A percentile compares a stretch with the other conserved stretches of the same genome.
Conservation (phyloP, 2,113 vertebrate species). For the Formicarius rufipectus region DNA sequence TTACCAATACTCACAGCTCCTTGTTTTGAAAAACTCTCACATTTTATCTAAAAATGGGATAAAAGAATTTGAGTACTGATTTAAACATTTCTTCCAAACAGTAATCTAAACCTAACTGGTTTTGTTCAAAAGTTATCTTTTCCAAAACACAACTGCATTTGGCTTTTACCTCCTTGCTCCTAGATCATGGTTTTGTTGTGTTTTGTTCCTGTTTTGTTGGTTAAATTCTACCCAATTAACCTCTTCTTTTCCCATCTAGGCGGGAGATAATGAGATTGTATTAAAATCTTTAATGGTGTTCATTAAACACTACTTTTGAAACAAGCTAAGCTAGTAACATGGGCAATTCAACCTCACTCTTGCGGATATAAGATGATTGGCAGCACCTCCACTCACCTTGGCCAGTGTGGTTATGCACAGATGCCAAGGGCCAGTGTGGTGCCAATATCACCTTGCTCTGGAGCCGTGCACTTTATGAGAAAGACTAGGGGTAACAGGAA, state of each 20-base stretch:
- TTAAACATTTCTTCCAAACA: not conserved
- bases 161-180: not conserved
- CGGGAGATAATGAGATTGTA: slow-evolving; percentile 8
- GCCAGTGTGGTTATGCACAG: not conserved
- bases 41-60: not conserved
- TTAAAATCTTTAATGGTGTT: not conserved
- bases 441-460: not conserved
- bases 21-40: not conserved
- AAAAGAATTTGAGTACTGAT: not conserved
- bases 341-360: slow-evolving; percentile 26
- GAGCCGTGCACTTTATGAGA: not conserved
- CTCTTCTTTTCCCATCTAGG: not conserved
- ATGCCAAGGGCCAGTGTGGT: not conserved
- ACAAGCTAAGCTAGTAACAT: not conserved
- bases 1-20: not conserved
- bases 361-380: not conserved
- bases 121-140: not conserved
- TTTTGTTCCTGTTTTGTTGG: not conserved
- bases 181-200: not conserved
- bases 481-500: not conserved
- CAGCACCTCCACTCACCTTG: not conserved
- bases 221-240: not conserved
- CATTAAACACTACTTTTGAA: not conserved
- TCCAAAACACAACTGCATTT: not conserved
- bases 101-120: not conserved